Evolutionary conservation across 2,888 invertebrate species (phyloP), one percentile per base, ranked within the genome.

Genomic region (Muscina levida): DNA sequence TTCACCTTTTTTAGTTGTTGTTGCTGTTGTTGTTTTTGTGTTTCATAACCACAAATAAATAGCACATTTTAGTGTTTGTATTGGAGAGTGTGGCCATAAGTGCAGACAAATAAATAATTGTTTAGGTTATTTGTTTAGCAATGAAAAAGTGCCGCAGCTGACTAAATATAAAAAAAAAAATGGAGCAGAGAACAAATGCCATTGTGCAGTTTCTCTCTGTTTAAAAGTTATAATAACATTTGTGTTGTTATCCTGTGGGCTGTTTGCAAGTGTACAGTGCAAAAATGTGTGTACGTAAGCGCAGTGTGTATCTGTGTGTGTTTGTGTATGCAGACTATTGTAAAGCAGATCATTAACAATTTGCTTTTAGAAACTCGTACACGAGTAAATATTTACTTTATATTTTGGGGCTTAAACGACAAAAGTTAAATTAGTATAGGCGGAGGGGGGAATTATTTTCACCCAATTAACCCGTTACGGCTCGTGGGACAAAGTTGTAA

Each of bases 31-130:
- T n/a, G n/a, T n/a, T n/a, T n/a, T n/a, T n/a, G n/a, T n/a, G n/a
- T n/a, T n/a, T n/a, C n/a, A n/a, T n/a, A n/a, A n/a, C n/a, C n/a
- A n/a, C n/a, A n/a, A n/a, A n/a, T n/a, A n/a, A n/a, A n/a, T n/a
- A n/a, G 31, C 8, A 31, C 31, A 31, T 31, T 3, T 31, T 3
- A 5, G 31, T 5, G 31, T 31, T 31, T 31, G 8, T 31, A 8
- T 31, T 3, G 31, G 31, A 31, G 31, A 31, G 8, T 31, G 73
- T 42, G 68, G 78, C 73, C 68, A 73, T 57, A 57, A 56, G 62
- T 74, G 73, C 66, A 70, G 73, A 78, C 73, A 74, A 74, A 78
- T 74, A 70, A 70, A 78, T 78, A 70, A 74, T 73, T 74, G 57
- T 71, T 70, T 46, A 66, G 62, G 65, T 74, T 77, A 51, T 72